Conservation (phyloP, 2,888 invertebrate species). For the Micoletzkya japonica region DNA sequence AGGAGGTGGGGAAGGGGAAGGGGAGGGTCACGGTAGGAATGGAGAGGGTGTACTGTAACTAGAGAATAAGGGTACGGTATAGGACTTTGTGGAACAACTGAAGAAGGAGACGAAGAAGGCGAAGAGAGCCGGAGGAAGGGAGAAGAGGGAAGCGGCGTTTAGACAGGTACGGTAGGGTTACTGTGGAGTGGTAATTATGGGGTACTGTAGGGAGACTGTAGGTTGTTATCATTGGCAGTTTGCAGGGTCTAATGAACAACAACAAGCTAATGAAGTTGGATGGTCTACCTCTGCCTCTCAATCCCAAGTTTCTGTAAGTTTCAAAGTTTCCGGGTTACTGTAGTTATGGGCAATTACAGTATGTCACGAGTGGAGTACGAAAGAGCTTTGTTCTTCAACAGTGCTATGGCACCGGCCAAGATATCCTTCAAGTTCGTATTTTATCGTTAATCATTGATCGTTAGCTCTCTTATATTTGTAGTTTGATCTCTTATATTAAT, state of each 20-base stretch:
- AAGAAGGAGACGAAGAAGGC: conserved; percentile 35
- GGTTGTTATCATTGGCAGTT: not conserved
- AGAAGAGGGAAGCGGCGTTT: conserved; percentile 34
- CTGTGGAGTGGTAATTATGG: not conserved
- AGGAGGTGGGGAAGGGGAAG: conserved; percentile 26
- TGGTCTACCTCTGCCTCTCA: conserved; percentile 10
- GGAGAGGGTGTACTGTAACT: not conserved
- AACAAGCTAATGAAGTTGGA: conserved; percentile 2
- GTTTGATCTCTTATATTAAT: too few species aligned
- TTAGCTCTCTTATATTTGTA: too few species aligned
- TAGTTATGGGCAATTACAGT: conserved; percentile 14
- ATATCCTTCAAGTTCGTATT: conserved; percentile 74
- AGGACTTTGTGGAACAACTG: conserved; percentile 48
- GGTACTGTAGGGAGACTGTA: not conserved
- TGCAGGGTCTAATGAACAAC: conserved; percentile 13
- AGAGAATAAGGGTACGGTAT: not conserved
- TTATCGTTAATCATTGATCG: not conserved
- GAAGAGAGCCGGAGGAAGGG: conserved; percentile 32
- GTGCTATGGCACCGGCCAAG: conserved; percentile 90
- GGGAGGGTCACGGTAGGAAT: too few species aligned
- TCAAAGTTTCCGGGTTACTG: not conserved
- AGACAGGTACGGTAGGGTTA: conserved; percentile 17
- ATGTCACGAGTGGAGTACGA: conserved; percentile 86
- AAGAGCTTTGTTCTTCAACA: conserved; percentile 90
- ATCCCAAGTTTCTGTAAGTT: conserved; percentile 22